phyloP scores from a whole-genome alignment of 2,113 vertebrate species.

The Hirundichthys speculiger region DNA sequence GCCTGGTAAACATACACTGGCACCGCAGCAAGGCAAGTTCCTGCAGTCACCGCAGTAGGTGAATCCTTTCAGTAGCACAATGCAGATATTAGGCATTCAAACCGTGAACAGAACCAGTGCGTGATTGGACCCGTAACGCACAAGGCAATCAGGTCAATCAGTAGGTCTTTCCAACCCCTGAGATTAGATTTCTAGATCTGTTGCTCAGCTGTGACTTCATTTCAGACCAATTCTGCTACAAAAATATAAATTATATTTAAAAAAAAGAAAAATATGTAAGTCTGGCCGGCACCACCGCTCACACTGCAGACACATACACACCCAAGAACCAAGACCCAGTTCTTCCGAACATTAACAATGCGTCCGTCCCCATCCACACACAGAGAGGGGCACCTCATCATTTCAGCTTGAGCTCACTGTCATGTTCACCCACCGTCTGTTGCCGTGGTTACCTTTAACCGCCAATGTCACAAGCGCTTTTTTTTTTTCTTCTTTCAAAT shows the following conservation, averaged over 20 bases:
- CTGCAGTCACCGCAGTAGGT: constrained; percentile 65
- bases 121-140: constrained; percentile 9
- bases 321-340: constrained; percentile 41
- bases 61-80: constrained; percentile 44
- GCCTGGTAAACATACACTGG: constrained; percentile 1
- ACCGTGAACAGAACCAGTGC: constrained; percentile 3
- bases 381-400: constrained; percentile 51
- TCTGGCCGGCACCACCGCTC: constrained; percentile 13
- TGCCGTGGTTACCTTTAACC: not conserved
- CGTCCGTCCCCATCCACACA: constrained; percentile 56
- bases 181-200: constrained; percentile 36
- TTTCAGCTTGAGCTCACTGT: constrained; percentile 50
- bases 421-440: constrained; percentile 8
- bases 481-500: too few species aligned
- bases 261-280: not conserved
- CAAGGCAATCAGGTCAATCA: constrained; percentile 19
- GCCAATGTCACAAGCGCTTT: too few species aligned
- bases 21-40: constrained; percentile 50
- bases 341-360: constrained; percentile 68
- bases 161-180: constrained; percentile 8
- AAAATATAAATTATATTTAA: constrained; percentile 4
- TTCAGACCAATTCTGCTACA: constrained; percentile 17
- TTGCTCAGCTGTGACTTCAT: constrained; percentile 41
- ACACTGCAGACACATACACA: constrained; percentile 11
- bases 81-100: constrained; percentile 38